Conservation (phyloP, 2,888 invertebrate species). For the Bombylius discolor region DNA sequence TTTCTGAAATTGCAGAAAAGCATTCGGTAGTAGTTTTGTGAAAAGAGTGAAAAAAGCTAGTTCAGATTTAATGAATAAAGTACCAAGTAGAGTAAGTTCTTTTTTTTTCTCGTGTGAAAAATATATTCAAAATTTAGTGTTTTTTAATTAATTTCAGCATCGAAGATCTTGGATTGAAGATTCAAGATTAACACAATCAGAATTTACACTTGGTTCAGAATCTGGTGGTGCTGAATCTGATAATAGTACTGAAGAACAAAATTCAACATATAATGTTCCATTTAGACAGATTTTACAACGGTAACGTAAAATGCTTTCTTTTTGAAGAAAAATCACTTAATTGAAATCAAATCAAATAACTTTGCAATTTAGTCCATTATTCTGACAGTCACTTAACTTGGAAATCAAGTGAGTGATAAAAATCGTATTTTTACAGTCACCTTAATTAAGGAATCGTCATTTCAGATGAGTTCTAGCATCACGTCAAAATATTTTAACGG, state of each 20-base stretch:
- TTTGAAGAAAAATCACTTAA: constrained; percentile 2
- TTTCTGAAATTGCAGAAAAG: constrained; percentile 44
- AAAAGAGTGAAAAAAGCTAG: constrained; percentile 75
- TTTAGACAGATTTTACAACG: constrained; percentile 41
- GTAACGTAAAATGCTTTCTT: constrained; percentile 27
- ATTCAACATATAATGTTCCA: constrained; percentile 33
- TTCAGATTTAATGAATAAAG: constrained; percentile 73
- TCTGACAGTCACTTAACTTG: too few species aligned
- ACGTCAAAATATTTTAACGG: too few species aligned
- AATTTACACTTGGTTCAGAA: constrained; percentile 52
- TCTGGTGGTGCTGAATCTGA: constrained; percentile 69
- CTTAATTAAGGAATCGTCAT: too few species aligned
- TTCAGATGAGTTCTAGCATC: too few species aligned
- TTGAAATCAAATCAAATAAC: too few species aligned
- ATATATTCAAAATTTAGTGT: not conserved
- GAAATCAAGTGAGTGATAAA: too few species aligned
- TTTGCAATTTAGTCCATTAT: too few species aligned
- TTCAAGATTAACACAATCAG: constrained; percentile 50
- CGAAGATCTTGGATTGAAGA: constrained; percentile 63
- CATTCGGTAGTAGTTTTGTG: constrained; percentile 78
- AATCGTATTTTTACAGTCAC: too few species aligned
- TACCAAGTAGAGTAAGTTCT: constrained; percentile 50
- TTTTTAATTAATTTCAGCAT: constrained; percentile 38
- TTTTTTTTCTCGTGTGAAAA: not conserved
- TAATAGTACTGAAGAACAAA: constrained; percentile 54